phyloP scores from a whole-genome alignment of 2,113 vertebrate species.

The Xenopus laevis region DNA sequence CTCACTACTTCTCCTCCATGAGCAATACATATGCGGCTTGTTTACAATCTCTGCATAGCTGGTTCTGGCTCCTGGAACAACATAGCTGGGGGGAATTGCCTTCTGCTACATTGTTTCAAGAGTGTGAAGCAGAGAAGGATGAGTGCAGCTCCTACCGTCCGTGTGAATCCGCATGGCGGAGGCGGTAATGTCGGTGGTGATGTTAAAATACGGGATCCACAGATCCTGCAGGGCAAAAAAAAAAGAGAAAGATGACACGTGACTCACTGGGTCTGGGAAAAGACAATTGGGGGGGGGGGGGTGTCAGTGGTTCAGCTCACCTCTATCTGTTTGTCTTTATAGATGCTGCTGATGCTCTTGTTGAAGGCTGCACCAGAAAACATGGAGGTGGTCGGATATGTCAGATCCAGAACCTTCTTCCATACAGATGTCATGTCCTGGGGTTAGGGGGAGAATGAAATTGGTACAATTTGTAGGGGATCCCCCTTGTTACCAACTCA shows the following conservation, averaged over 20 bases:
- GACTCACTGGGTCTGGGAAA: neutral
- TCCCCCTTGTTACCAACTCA: too few relatives aligned
- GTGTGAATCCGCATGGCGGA: conserved; percentile 88
- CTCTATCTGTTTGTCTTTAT: conserved; percentile 88
- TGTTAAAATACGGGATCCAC: conserved; percentile 87
- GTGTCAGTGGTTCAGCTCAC: too few relatives aligned
- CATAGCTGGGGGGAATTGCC: too few relatives aligned
- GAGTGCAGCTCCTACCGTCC: conserved; percentile 63
- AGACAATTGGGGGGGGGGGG: too few relatives aligned
- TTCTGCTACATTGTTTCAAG: too few relatives aligned
- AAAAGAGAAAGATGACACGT: neutral
- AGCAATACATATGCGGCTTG: too few relatives aligned
- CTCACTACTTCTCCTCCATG: too few relatives aligned
- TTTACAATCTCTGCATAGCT: too few relatives aligned
- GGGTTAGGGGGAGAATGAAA: neutral
- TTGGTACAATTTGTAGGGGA: too few relatives aligned
- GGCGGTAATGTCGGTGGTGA: conserved; percentile 90
- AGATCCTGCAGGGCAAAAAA: conserved; percentile 70
- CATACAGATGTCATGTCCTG: conserved; percentile 84
- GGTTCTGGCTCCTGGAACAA: too few relatives aligned
- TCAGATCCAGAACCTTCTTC: conserved; percentile 82
- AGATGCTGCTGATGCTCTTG: conserved; percentile 72
- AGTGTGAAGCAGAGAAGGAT: too few relatives aligned
- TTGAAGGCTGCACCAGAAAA: conserved; percentile 90
- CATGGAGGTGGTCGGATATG: conserved; percentile 91